Evolutionary conservation across 2,888 invertebrate species (phyloP).

Genomic region (Cerceris ruficornis): DNA sequence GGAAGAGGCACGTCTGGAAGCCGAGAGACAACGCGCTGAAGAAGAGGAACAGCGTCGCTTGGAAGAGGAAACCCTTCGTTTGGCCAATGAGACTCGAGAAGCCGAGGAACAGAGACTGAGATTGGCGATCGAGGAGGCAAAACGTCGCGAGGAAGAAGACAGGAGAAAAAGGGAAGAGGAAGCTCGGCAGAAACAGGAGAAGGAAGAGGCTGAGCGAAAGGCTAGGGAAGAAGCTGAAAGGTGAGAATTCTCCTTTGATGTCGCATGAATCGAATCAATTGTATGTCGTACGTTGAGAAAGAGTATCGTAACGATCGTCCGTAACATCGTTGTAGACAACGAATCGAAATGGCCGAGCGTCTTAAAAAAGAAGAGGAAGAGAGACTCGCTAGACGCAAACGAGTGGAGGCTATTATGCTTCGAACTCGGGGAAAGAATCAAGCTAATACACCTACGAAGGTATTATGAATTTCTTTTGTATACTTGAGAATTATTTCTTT

Average conservation of each 20-base stretch:
- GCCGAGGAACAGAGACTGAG: conserved; percentile 93
- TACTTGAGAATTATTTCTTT: background rate
- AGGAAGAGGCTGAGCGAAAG: conserved; percentile 90
- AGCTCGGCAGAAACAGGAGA: conserved; percentile 85
- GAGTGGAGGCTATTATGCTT: conserved; percentile 96
- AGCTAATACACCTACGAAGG: conserved; percentile 82
- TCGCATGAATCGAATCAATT: background rate
- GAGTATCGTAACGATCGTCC: background rate
- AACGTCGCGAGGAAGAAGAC: conserved; percentile 91
- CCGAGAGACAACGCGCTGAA: conserved; percentile 88
- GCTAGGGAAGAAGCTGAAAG: conserved; percentile 93
- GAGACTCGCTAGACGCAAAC: conserved; percentile 92
- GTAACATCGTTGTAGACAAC: conserved; percentile 82
- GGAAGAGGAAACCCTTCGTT: conserved; percentile 90
- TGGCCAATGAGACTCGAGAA: conserved; percentile 90
- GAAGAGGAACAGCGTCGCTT: conserved; percentile 92
- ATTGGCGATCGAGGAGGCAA: conserved; percentile 87
- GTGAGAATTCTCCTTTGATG: conserved; percentile 63
- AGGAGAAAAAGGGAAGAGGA: conserved; percentile 87
- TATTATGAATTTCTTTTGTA: conserved; percentile 47
- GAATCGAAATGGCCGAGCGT: conserved; percentile 92
- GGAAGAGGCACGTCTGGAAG: conserved; percentile 88
- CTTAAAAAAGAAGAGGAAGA: conserved; percentile 94
- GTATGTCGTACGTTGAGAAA: background rate
- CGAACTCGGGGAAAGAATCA: conserved; percentile 88